Percentiles rank a stretch among this genome's conserved stretches.
Evolutionary conservation across 2,888 invertebrate genomes (phyloP).

Genomic region (Lochmaea crataegi): DNA sequence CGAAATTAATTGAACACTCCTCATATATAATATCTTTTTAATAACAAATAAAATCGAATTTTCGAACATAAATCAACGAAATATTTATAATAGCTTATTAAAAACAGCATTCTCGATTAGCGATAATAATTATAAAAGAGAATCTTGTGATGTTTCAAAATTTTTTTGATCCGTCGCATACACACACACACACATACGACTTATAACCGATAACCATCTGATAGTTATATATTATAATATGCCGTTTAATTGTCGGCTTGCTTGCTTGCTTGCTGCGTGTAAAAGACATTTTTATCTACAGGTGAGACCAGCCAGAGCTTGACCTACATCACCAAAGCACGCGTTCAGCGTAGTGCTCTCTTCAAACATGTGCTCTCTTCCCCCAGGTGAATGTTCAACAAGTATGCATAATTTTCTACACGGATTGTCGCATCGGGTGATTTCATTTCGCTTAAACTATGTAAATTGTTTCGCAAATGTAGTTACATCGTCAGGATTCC

Average conservation of each 20-base stretch:
- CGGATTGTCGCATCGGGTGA: neutral
- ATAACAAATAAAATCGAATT: too few relatives aligned
- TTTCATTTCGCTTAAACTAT: neutral
- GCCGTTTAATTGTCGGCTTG: constrained; percentile 37
- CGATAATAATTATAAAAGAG: constrained; percentile 24
- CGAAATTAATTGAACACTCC: too few relatives aligned
- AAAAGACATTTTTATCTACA: constrained; percentile 38
- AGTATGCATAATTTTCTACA: constrained; percentile 14
- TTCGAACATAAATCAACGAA: too few relatives aligned
- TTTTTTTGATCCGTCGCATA: constrained; percentile 15
- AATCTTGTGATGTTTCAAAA: constrained; percentile 23
- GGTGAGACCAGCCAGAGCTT: constrained; percentile 40
- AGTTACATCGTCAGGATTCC: neutral
- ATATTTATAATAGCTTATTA: constrained; percentile 21
- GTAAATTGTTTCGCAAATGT: neutral
- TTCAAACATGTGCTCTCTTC: constrained; percentile 26
- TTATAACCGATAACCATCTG: constrained; percentile 40
- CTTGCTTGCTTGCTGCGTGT: constrained; percentile 20
- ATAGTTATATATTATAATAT: constrained; percentile 41
- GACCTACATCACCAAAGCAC: constrained; percentile 45
- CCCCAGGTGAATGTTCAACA: constrained; percentile 18
- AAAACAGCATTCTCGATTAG: constrained; percentile 26
- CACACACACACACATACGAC: constrained; percentile 13
- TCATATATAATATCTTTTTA: too few relatives aligned
- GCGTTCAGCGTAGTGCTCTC: constrained; percentile 30